phyloP scores from a whole-genome alignment of 2,888 invertebrate genomes.

The Hirtodrosophila duncani region DNA sequence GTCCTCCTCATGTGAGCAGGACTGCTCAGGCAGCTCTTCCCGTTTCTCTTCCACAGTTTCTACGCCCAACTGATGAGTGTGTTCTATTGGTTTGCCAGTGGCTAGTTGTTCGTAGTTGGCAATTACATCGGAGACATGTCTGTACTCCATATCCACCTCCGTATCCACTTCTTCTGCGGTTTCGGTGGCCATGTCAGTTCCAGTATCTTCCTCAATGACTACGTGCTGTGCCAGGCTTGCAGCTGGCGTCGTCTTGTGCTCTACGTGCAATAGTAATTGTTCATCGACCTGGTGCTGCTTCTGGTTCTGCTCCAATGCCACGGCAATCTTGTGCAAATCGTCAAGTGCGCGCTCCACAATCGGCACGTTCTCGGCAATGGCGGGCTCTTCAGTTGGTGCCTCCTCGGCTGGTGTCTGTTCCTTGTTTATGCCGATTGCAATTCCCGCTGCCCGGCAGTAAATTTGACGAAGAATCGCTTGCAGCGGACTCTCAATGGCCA shows the following conservation, averaged over 20 bases:
- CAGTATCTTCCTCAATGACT: constrained; percentile 54
- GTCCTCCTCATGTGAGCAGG: constrained; percentile 2
- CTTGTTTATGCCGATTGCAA: constrained; percentile 26
- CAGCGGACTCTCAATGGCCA: constrained; percentile 67
- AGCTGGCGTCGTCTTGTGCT: constrained; percentile 45
- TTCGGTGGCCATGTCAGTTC: constrained; percentile 24
- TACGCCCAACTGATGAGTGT: constrained; percentile 6
- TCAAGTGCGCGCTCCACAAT: constrained; percentile 74
- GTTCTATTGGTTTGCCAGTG: constrained; percentile 5
- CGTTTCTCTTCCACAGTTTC: background rate
- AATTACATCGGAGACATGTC: constrained; percentile 59
- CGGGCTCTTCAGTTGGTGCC: constrained; percentile 67
- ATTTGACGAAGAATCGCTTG: constrained; percentile 69
- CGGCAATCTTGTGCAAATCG: constrained; percentile 70
- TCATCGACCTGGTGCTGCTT: constrained; percentile 4
- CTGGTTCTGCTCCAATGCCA: constrained; percentile 33
- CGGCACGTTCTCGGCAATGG: constrained; percentile 70
- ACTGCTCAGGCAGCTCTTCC: constrained; percentile 8
- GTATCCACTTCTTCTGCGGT: constrained; percentile 6
- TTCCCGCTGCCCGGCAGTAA: constrained; percentile 53
- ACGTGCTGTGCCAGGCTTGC: constrained; percentile 51
- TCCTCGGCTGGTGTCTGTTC: constrained; percentile 57
- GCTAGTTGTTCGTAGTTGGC: constrained; percentile 68
- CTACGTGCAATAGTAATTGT: constrained; percentile 30
- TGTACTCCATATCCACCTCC: constrained; percentile 37